Evolutionary conservation across 2,888 invertebrate genomes (phyloP), one percentile per base, ranked within the genome.

Genomic region (Pristionchus exspectatus): DNA sequence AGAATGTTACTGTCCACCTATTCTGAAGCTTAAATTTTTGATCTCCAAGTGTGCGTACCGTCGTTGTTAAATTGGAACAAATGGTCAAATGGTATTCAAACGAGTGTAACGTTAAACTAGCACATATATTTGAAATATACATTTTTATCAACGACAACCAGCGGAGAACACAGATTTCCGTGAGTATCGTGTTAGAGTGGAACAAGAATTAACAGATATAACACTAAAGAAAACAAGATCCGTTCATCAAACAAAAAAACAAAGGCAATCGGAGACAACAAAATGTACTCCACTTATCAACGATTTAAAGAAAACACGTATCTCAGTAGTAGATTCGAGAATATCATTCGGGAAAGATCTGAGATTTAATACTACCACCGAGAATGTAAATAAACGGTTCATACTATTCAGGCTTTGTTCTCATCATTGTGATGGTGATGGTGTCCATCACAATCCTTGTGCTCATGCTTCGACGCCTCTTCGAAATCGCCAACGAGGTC

Each of bases 401-500:
- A 88, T 33, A 81, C 63, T 81, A 63, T 44, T 88, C 21, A 88
- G 38, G 81, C 88, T 30, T 88, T 77, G 88, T 88, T 88, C 63
- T 88, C 88, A 77, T 88, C 63, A 54, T 90, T 30, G 66, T 83
- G 83, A 56, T 83, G 38, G 54, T 89, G 89, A 38, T 81, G 56
- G 74, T 87, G 88, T 59, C 81, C 81, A 59, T 88, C 90, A 87
- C 92, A 91, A 56, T 88, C 93, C 89, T 93, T 92, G 88, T 94
- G 90, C 90, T 95, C 95, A 87, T 93, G 91, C 91, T 95, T 95
- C 66, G 94, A 94, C 63, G 98, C 98, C 96, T 98, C 98, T 95
- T 99, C 99, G 95, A 99, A 99, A 96, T 99, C 98, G 94, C 98
- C 98, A 91, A 99, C 98, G 96, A 99, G 96, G 96, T 98, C 98